phyloP scores from a whole-genome alignment of 2,888 invertebrate species.

The Blomia tropicalis region DNA sequence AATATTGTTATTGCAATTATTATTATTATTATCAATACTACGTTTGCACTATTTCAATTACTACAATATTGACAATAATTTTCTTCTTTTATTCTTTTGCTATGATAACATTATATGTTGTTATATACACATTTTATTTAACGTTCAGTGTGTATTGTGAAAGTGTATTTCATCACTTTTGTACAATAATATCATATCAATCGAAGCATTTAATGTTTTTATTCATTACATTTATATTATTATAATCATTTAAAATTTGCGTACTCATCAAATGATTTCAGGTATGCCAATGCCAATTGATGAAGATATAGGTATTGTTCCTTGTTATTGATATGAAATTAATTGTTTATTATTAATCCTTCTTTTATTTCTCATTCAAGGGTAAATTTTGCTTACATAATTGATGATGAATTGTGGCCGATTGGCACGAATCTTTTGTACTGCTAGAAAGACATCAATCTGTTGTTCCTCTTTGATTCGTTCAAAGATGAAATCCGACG shows the following conservation, averaged over 20 bases:
- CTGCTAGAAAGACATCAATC: conserved; percentile 41
- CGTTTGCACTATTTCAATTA: not conserved
- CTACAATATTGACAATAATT: too few relatives aligned
- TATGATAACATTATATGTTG: too few relatives aligned
- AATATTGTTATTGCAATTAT: not conserved
- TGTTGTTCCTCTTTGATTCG: conserved; percentile 41
- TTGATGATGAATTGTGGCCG: conserved; percentile 36
- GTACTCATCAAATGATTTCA: conserved; percentile 20
- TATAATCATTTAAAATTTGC: conserved; percentile 23
- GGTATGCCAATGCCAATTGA: conserved; percentile 27
- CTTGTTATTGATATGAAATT: conserved; percentile 19
- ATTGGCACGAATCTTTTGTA: conserved; percentile 38
- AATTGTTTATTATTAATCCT: not conserved
- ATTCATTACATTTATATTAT: not conserved
- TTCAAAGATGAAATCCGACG: conserved; percentile 39
- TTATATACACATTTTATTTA: too few relatives aligned
- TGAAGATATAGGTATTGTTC: conserved; percentile 29
- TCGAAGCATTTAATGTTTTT: too few relatives aligned
- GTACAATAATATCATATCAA: too few relatives aligned
- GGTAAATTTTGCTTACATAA: conserved; percentile 27
- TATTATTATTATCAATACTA: not conserved
- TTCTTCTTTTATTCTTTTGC: too few relatives aligned
- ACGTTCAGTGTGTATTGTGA: too few relatives aligned
- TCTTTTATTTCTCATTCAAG: too few relatives aligned
- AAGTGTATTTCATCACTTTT: not conserved